A percentile compares a stretch with the other conserved stretches of the same genome.
Conservation (phyloP, 2,113 vertebrate genomes). For the Corvus moneduloides region DNA sequence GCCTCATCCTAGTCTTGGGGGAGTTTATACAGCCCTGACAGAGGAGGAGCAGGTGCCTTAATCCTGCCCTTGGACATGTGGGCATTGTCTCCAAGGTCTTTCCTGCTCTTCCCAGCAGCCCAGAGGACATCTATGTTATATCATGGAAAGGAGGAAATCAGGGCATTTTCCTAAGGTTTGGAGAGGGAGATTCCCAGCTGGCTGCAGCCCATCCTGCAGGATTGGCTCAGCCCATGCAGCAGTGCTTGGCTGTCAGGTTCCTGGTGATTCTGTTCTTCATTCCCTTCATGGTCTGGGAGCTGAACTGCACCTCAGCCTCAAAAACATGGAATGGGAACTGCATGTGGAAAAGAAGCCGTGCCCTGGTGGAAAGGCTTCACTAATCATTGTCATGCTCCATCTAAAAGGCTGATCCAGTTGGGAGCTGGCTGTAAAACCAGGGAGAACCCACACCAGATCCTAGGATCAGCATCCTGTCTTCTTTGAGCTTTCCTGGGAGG, state of each 20-base stretch:
- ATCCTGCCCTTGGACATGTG: rapidly evolving
- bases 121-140: background rate
- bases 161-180: background rate
- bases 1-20: background rate
- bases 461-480: background rate
- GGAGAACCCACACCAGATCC: background rate
- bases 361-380: background rate
- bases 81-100: background rate
- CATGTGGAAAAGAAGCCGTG: background rate
- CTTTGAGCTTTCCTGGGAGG: background rate
- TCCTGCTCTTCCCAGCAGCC: background rate
- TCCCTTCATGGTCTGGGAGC: background rate
- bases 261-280: background rate
- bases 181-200: background rate
- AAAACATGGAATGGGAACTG: background rate
- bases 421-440: background rate
- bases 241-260: background rate
- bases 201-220: background rate
- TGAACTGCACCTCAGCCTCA: background rate
- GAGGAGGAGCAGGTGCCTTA: background rate
- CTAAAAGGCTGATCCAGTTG: background rate
- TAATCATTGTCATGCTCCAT: background rate
- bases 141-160: background rate
- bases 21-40: background rate
- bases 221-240: background rate